Conservation (phyloP, 2,888 invertebrate species). For the Caenorhabditis wallacei region DNA sequence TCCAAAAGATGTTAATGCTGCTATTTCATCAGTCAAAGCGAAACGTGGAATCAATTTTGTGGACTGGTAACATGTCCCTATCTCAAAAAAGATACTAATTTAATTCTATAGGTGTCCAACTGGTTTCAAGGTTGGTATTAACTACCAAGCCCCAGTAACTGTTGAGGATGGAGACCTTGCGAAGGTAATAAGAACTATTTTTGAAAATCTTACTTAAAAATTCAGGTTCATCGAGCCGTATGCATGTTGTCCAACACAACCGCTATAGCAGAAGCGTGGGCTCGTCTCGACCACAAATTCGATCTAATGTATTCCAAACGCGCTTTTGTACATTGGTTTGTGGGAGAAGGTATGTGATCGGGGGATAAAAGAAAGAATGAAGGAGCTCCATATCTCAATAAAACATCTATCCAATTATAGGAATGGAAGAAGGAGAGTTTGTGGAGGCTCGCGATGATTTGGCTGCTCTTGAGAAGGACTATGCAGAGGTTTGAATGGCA, state of each 20-base stretch:
- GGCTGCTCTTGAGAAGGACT: conserved; percentile 67
- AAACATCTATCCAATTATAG: conserved; percentile 22
- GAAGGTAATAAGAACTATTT: conserved; percentile 64
- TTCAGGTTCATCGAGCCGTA: conserved; percentile 86
- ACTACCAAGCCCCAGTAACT: conserved; percentile 87
- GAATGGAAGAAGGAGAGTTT: conserved; percentile 80
- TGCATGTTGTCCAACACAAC: conserved; percentile 94
- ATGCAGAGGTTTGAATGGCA: conserved; percentile 56
- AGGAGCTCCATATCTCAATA: neutral
- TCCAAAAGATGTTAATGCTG: conserved; percentile 86
- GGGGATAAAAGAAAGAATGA: neutral
- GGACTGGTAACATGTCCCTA: conserved; percentile 75
- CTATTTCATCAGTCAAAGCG: conserved; percentile 82
- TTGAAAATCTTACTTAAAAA: no score
- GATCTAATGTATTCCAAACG: conserved; percentile 77
- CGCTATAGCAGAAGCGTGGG: conserved; percentile 91
- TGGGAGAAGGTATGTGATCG: conserved; percentile 66
- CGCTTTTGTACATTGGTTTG: conserved; percentile 75
- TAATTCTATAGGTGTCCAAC: conserved; percentile 88
- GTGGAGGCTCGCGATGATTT: conserved; percentile 69
- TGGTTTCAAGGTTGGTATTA: conserved; percentile 87
- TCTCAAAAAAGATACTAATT: neutral
- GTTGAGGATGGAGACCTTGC: conserved; percentile 93
- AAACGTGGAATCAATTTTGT: conserved; percentile 87
- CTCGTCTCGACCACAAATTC: conserved; percentile 88